Evolutionary conservation across 2,888 invertebrate species (phyloP), one percentile per base, ranked within the genome.

Genomic region (Bombylius discolor): DNA sequence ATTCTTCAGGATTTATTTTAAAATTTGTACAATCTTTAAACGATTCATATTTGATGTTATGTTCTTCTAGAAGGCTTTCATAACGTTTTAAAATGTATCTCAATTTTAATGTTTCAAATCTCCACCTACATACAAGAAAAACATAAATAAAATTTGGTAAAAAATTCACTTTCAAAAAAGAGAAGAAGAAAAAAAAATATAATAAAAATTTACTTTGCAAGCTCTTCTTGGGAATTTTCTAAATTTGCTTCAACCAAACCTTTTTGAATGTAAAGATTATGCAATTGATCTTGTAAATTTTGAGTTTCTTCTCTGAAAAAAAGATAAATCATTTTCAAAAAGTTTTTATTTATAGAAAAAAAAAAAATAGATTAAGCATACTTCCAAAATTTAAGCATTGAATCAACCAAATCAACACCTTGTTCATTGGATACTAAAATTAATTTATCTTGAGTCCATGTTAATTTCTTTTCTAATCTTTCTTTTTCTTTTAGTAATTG

Each of bases 351-450:
- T 23, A 23, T 23, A 23, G 1, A 23, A 23, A 23, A 23, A 23
- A 23, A 23, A 3, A 45, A 34, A 42, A 39, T n/a, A n/a, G n/a
- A 45, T 23, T 60, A 58, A 59, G 66, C 70, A 67, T 71, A 74
- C 73, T 70, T 72, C 73, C 73, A 73, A 64, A 70, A 73, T 60
- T 65, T 64, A 55, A 74, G 58, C 69, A 74, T 70, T 4, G 73
- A 71, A 60, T 72, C 71, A 44, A 74, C 61, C 70, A 72, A 74
- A 39, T 65, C 64, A 14, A 71, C 66, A 0, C 68, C 70, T 51
- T 71, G 70, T n/a, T 68, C 64, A 48, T 62, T 65, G 32, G 70
- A 68, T 57, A 72, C 46, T 12, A 70, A 65, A 6, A 67, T 64
- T 11, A 74, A 59, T 11, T 66, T 66, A 14, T 68, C 64, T 58